Evolutionary conservation across 2,113 vertebrate genomes (phyloP).

Genomic region (Capreolus pygargus): DNA sequence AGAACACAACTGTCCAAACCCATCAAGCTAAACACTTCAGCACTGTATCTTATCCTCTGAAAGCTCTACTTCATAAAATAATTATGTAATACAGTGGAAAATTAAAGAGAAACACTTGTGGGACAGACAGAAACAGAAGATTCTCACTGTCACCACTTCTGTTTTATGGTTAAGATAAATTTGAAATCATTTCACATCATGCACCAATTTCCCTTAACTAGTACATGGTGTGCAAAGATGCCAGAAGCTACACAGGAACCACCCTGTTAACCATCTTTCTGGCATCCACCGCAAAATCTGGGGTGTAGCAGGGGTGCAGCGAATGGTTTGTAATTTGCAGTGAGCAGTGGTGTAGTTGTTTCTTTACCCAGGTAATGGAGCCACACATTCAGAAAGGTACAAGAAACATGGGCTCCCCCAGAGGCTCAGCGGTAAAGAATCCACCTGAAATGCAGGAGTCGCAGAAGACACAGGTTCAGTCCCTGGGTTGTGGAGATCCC

Average conservation of each 20-base stretch:
- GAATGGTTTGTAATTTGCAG: not conserved
- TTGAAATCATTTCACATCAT: not conserved
- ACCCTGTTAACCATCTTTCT: not conserved
- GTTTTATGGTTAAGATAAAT: not conserved
- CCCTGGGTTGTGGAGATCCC: not conserved
- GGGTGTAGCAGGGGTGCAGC: accelerated
- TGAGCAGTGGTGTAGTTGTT: not conserved
- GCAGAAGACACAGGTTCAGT: not conserved
- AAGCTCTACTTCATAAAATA: not conserved
- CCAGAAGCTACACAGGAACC: not conserved
- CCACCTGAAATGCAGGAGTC: not conserved
- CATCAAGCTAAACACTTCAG: not conserved
- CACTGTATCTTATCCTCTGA: not conserved
- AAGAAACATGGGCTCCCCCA: accelerated
- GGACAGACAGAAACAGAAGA: not conserved
- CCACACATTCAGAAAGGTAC: not conserved
- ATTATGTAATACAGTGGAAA: not conserved
- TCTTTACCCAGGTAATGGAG: not conserved
- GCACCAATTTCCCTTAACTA: not conserved
- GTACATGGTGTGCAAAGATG: not conserved
- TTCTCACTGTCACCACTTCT: too few relatives aligned
- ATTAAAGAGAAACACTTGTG: not conserved
- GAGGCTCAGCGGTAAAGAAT: not conserved
- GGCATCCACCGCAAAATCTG: not conserved
- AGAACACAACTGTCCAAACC: not conserved